Evolutionary conservation across 1,140 invertebrate genomes (phyloP), one percentile per base, ranked within the genome.

Genomic region (Manduca sexta): DNA sequence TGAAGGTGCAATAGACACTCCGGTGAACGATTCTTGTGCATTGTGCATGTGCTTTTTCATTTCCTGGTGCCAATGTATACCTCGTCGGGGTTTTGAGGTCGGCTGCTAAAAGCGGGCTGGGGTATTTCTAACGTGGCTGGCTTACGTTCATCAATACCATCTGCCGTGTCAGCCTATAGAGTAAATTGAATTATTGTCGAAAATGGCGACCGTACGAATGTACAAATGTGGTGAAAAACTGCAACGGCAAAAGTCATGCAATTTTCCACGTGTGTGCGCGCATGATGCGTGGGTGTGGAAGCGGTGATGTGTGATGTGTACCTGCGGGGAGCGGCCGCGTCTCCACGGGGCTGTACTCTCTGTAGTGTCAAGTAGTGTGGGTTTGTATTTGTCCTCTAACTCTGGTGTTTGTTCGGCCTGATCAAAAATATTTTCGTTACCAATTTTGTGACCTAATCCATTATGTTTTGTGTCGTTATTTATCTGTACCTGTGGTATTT

Each of bases 361-460:
- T 49, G 70, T 58, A 67, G 65, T 69, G 48, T 80, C 70, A 29
- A 64, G 62, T 65, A 84, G 59, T 61, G 70, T 84, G 29, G 81
- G 76, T 65, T 68, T 77, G 53, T 67, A 81, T 59, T 63, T 69
- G 42, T 80, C 76, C 45, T 82, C 78, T 55, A 78, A 59, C 49
- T 84, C 81, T 45, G 81, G 76, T 54, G 64, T 71, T 64, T 84
- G 81, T 74, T 84, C 78, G 21, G 74, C 81, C 81, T 84, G 55
- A 67, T 69, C 14, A 60, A 67, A 58, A 40, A 51, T 51, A 16
- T 42, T 21, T 41, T 43, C 14, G 12, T 39, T 14, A 14, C 21
- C 21, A 26, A 5, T 5, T 26, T 47, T 51, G 50, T 15, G 41
- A 35, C 38, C 37, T 21, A 42, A 26, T 21, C 47, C 13, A 3